A percentile compares a stretch with the other conserved stretches of the same genome.
These are phyloP conservation scores for Anthrax anthrax DNA, from an alignment of 2,888 invertebrate species.

Conservation along the genomic window DNA sequence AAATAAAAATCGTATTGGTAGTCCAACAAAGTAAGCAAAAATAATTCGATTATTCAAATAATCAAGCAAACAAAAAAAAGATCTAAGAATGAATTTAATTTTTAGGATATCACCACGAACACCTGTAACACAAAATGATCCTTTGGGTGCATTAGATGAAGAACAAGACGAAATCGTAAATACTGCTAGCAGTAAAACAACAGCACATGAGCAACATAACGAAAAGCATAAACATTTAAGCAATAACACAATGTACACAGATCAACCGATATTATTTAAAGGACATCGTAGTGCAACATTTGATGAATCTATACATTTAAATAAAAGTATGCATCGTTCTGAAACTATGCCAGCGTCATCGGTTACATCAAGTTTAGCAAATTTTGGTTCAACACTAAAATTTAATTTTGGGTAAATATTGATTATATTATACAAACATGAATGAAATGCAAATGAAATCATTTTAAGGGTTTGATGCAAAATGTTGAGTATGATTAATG, in stretches of 20 bases:
- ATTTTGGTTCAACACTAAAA: constrained; percentile 68
- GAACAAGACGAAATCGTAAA: constrained; percentile 20
- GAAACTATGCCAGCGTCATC: constrained; percentile 60
- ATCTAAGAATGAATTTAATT: background rate
- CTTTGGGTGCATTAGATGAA: constrained; percentile 62
- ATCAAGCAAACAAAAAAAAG: background rate
- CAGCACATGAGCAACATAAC: background rate
- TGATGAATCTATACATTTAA: constrained; percentile 38
- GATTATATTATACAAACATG: too few relatives aligned
- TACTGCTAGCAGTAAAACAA: background rate
- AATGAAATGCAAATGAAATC: too few relatives aligned
- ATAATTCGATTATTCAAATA: background rate
- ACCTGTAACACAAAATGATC: constrained; percentile 83
- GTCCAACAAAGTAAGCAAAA: constrained; percentile 31
- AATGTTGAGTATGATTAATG: too few relatives aligned
- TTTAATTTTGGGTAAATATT: constrained; percentile 63
- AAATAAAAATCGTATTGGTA: constrained; percentile 19
- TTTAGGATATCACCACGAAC: constrained; percentile 57
- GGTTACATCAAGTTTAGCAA: constrained; percentile 63
- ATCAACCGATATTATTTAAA: constrained; percentile 54
- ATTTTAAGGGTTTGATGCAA: too few relatives aligned
- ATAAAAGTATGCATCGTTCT: constrained; percentile 47
- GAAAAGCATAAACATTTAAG: constrained; percentile 14
- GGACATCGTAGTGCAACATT: constrained; percentile 43
- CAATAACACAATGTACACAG: constrained; percentile 38